Percentiles rank a stretch among this genome's conserved stretches.
phyloP scores from a whole-genome alignment of 2,888 invertebrate genomes.

The Poecilus cupreus region DNA sequence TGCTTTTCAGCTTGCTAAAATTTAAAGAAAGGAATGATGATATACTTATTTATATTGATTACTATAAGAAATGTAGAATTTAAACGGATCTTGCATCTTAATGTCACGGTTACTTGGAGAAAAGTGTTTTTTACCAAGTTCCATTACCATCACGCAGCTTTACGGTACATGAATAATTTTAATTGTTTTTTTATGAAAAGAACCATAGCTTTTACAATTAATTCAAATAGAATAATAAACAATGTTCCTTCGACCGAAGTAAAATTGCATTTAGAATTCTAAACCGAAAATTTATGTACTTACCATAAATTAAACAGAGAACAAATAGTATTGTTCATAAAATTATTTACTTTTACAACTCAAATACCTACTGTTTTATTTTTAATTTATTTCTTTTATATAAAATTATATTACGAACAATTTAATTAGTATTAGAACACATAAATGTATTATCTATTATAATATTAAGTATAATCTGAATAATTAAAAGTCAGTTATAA shows the following conservation, averaged over 20 bases:
- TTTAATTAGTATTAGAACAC: not conserved
- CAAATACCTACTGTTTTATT: too few relatives aligned
- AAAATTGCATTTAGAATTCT: not conserved
- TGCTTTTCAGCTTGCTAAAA: too few relatives aligned
- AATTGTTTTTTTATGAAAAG: not conserved
- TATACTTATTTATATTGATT: too few relatives aligned
- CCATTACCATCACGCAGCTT: not conserved
- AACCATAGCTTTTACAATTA: not conserved
- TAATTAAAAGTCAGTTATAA: not conserved
- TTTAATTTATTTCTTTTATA: too few relatives aligned
- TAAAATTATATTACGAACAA: too few relatives aligned
- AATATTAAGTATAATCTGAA: not conserved
- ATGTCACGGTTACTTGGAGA: slow-evolving; percentile 6
- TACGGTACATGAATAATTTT: not conserved
- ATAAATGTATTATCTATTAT: not conserved
- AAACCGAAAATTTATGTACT: not conserved
- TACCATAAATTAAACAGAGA: not conserved
- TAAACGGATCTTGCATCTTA: slow-evolving; percentile 1
- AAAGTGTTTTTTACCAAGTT: not conserved
- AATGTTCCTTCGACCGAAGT: too few relatives aligned
- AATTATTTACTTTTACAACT: too few relatives aligned
- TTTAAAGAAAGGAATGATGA: too few relatives aligned
- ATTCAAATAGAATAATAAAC: too few relatives aligned
- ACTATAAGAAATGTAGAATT: not conserved
- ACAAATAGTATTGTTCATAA: not conserved